Evolutionary conservation across 1,140 invertebrate genomes (phyloP), one percentile per base, ranked within the genome.

Genomic region (Portunus trituberculatus): DNA sequence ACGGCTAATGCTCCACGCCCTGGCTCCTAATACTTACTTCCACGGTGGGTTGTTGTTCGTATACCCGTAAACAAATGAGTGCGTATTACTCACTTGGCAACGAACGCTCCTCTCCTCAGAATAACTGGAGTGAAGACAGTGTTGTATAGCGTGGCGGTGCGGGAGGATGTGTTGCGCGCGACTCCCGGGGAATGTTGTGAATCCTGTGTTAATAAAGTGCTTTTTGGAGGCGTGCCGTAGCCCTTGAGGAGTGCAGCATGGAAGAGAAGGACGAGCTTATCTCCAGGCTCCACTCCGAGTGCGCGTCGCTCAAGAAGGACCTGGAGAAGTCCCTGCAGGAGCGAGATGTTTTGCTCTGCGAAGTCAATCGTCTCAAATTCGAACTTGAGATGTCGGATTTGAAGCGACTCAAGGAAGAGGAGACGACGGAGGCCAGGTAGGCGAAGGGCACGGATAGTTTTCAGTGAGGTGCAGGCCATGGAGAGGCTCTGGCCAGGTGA

Each of bases 381-480:
- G 96, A 97, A 96, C 91, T 97, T 91, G 96, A 97, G 96, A 96
- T 97, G 96, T 96, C 96, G 82, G 96, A 96, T 94, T 96, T 97
- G 52, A 96, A 96, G 83, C 96, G 96, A 67, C 94, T 96, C 83
- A 96, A 96, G 59, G 96, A 96, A 95, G 96, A 96, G 82, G 96
- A 95, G 88, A 96, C 94, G 83, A 86, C 88, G 45, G 96, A 95
- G 67, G 84, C 76, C 91, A 96, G 96, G 96, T 96, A 87, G 93
- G 88, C 84, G 25, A 59, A 52, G 88, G 29, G 20, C 76, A 16
- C 20, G 14, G n/a, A 10, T 76, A 86, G 76, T 95, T 95, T 93
- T 93, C 87, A 59, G 6, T 3, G 29, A 12, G 28, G 25, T 31
- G 4, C 14, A 91, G 29, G 16, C 16, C 8, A 16, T 88, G 29